Evolutionary conservation across 1,140 invertebrate species (phyloP).

Genomic region (Aphelenchoides besseyi): DNA sequence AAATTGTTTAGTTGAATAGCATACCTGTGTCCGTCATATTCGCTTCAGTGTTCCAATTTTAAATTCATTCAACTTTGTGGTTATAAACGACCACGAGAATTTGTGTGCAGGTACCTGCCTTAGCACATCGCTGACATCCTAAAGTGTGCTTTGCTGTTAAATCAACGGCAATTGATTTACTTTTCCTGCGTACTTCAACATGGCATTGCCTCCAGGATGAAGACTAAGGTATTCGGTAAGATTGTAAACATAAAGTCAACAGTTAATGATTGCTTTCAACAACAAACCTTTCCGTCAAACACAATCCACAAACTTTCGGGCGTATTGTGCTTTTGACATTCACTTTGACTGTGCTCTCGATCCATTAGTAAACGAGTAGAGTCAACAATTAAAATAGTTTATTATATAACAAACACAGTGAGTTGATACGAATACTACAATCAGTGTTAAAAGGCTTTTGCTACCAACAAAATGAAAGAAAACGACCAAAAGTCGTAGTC

Average conservation of each 20-base stretch:
- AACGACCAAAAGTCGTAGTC: no score
- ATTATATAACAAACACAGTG: no score
- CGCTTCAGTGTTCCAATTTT: background rate
- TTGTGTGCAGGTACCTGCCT: background rate
- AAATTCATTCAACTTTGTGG: background rate
- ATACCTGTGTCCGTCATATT: background rate
- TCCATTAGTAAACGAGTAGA: no score
- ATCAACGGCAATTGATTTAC: background rate
- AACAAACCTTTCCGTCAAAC: constrained; percentile 11
- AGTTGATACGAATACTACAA: no score
- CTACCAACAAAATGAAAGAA: no score
- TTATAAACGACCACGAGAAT: background rate
- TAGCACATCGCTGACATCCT: background rate
- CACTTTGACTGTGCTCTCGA: no score
- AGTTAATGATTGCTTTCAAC: constrained; percentile 9
- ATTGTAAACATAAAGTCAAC: no score
- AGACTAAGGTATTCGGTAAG: no score
- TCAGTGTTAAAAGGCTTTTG: no score
- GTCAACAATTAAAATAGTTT: no score
- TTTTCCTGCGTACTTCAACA: constrained; percentile 14
- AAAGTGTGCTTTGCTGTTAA: background rate
- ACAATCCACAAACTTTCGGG: constrained; percentile 12
- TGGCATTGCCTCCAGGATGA: constrained; percentile 17
- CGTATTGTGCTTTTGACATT: constrained; percentile 8
- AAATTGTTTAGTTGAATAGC: no score